phyloP scores from a whole-genome alignment of 2,888 invertebrate species.

The Octodonta nipae region DNA sequence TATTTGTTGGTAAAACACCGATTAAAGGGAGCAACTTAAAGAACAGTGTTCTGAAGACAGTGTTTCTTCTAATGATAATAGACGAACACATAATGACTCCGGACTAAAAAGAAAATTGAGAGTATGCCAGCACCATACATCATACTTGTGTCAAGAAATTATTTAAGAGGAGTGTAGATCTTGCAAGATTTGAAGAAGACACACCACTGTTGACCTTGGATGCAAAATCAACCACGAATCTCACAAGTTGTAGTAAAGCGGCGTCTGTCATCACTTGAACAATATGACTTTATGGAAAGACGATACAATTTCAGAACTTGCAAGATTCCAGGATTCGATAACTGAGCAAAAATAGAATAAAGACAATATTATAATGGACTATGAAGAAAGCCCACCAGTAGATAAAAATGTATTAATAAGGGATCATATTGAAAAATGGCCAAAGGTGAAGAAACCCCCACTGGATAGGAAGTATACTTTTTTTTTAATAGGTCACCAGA shows the following conservation, averaged over 20 bases:
- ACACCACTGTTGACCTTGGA: constrained; percentile 84
- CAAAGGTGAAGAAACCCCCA: constrained; percentile 50
- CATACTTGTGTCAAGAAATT: constrained; percentile 81
- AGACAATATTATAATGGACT: constrained; percentile 50
- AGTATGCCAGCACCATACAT: constrained; percentile 37
- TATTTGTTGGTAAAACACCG: constrained; percentile 60
- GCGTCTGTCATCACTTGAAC: constrained; percentile 40
- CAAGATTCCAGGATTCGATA: constrained; percentile 45
- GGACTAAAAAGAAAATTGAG: constrained; percentile 23
- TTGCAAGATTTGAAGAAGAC: constrained; percentile 79
- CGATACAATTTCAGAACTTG: constrained; percentile 37
- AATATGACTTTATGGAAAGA: constrained; percentile 27
- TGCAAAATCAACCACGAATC: constrained; percentile 65
- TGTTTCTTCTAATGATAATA: constrained; percentile 46
- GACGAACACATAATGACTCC: constrained; percentile 19
- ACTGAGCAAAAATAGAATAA: constrained; percentile 43
- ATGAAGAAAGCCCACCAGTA: constrained; percentile 43
- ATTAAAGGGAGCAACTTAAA: constrained; percentile 54
- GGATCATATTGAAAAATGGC: constrained; percentile 57
- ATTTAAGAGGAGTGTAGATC: constrained; percentile 85
- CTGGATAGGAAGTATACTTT: too few species aligned
- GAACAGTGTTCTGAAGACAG: constrained; percentile 54
- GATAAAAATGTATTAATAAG: constrained; percentile 46
- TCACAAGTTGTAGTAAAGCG: constrained; percentile 41
- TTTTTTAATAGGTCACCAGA: too few species aligned